Evolutionary conservation across 2,113 vertebrate species (phyloP).

Genomic region (Tychaedon coryphoeus): DNA sequence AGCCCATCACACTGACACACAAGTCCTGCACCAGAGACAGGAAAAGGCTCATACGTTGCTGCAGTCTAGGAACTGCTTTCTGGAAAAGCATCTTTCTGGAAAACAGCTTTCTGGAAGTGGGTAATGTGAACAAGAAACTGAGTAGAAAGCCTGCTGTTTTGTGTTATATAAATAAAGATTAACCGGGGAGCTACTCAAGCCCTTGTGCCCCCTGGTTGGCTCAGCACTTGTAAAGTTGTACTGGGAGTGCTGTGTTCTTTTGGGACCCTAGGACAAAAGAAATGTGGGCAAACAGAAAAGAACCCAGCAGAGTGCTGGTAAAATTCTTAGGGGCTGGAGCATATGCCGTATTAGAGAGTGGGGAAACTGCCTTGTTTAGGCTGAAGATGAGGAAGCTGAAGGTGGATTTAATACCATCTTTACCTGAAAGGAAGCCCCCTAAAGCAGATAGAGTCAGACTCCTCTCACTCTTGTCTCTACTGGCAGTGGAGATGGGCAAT

Average conservation of each 20-base stretch:
- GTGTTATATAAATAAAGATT: neutral
- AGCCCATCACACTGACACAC: neutral
- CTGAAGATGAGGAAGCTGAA: neutral
- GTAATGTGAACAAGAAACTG: neutral
- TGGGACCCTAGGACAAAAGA: neutral
- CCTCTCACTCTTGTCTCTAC: neutral
- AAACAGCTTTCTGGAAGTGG: neutral
- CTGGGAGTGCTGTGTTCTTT: neutral
- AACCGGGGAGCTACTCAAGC: neutral
- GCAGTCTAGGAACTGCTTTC: neutral
- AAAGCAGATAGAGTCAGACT: neutral
- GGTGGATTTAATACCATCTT: neutral
- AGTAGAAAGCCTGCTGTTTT: neutral
- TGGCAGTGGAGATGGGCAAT: neutral
- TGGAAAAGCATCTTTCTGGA: neutral
- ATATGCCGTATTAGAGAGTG: neutral
- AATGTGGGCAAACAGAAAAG: neutral
- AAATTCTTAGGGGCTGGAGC: neutral
- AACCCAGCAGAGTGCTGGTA: neutral
- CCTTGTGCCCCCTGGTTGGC: neutral
- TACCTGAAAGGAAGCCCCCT: neutral
- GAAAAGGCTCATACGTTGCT: rapidly evolving
- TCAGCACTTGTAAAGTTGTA: neutral
- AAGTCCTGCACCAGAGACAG: neutral
- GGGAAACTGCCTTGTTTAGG: neutral